phyloP scores from a whole-genome alignment of 2,888 invertebrate species.

The Gnatocerus cornutus region DNA sequence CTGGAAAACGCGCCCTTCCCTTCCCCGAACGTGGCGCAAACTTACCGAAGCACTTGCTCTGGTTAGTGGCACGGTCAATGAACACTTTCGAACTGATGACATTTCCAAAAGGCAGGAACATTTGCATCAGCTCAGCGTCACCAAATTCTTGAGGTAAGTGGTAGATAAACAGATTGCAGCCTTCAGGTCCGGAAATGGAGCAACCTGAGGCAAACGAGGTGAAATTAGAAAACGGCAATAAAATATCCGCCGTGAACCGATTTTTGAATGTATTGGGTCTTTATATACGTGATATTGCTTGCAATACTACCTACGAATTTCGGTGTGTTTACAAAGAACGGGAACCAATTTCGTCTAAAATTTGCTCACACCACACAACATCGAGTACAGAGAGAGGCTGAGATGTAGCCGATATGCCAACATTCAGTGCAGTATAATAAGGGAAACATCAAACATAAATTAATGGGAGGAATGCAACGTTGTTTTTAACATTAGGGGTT shows the following conservation, averaged over 20 bases:
- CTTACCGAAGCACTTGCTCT: conserved; percentile 99
- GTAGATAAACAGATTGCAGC: conserved; percentile 99
- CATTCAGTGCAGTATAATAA: conserved; percentile 61
- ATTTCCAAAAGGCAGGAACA: conserved; percentile 99
- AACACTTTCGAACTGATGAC: conserved; percentile 99
- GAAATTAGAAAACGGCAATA: conserved; percentile 36
- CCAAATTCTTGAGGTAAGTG: conserved; percentile 99
- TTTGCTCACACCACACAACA: conserved; percentile 58
- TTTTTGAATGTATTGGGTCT: conserved; percentile 6
- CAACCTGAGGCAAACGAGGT: conserved; percentile 79
- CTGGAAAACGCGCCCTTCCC: too few relatives aligned
- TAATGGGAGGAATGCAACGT: conserved; percentile 60
- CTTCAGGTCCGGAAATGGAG: conserved; percentile 98
- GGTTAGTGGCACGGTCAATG: conserved; percentile 99
- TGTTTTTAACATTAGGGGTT: conserved; percentile 48
- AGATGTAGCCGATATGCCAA: conserved; percentile 62
- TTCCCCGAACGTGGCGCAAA: too few relatives aligned
- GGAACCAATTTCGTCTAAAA: conserved; percentile 43
- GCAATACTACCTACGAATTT: conserved; percentile 40
- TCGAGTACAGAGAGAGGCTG: conserved; percentile 58
- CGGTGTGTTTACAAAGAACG: conserved; percentile 37
- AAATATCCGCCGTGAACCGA: not conserved
- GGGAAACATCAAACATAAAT: conserved; percentile 62
- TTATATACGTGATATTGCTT: conserved; percentile 38
- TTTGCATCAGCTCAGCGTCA: conserved; percentile 99